Conservation (phyloP, 1,140 invertebrate species). For the Plutomurus gul region DNA sequence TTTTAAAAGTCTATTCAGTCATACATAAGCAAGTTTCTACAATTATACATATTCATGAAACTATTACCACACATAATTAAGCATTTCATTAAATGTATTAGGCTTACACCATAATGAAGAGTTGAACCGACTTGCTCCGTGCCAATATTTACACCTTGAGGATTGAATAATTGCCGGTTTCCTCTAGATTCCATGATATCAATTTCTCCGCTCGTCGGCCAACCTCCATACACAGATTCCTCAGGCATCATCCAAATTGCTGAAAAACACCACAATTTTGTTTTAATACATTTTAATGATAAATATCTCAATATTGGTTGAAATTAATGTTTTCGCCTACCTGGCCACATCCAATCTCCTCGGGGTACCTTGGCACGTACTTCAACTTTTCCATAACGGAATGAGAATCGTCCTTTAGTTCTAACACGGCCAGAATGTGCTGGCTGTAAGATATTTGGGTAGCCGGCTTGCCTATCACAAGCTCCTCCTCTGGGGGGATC, state of each 20-base stretch:
- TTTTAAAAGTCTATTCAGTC: too few relatives aligned
- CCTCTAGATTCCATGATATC: conserved; percentile 56
- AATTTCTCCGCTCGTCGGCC: conserved; percentile 57
- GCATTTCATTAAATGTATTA: conserved; percentile 46
- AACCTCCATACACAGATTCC: conserved; percentile 52
- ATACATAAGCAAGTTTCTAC: too few relatives aligned
- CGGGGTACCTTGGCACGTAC: conserved; percentile 73
- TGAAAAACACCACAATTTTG: conserved; percentile 12
- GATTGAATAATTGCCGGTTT: conserved; percentile 54
- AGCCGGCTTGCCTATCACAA: conserved; percentile 23
- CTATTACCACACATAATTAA: too few relatives aligned
- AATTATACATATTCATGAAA: too few relatives aligned
- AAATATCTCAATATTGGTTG: too few relatives aligned
- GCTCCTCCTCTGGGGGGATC: conserved; percentile 11
- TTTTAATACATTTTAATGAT: neutral
- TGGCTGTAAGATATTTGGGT: conserved; percentile 17
- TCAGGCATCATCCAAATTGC: conserved; percentile 55
- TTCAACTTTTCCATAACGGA: conserved; percentile 74
- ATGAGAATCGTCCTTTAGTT: conserved; percentile 68
- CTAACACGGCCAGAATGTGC: conserved; percentile 67
- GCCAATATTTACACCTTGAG: conserved; percentile 64
- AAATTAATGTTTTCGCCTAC: too few relatives aligned
- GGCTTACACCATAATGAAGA: conserved; percentile 67
- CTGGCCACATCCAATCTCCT: conserved; percentile 80
- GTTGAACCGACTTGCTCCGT: conserved; percentile 64